Evolutionary conservation across 2,113 vertebrate species (phyloP).

Genomic region (Morphnarchus princeps): DNA sequence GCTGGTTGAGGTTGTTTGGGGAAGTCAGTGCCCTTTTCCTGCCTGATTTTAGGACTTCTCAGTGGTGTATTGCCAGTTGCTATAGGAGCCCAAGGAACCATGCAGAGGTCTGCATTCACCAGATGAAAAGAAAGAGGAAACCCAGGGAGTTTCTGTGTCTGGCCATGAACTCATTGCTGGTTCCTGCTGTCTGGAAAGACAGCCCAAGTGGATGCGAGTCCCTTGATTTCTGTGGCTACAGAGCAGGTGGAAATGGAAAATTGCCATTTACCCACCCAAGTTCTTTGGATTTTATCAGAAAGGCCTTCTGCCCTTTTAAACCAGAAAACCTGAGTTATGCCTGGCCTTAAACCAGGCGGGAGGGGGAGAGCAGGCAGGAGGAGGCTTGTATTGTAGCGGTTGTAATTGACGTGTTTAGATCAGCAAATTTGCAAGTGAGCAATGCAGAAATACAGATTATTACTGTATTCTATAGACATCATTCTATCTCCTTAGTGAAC

Average conservation of each 20-base stretch:
- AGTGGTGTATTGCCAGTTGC: not conserved
- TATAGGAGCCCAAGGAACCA: not conserved
- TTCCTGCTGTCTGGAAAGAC: not conserved
- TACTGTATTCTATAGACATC: not conserved
- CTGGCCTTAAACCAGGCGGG: not conserved
- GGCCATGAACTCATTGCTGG: not conserved
- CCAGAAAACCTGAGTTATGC: not conserved
- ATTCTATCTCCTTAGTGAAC: not conserved
- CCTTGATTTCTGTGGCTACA: not conserved
- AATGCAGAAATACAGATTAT: not conserved
- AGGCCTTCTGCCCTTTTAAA: not conserved
- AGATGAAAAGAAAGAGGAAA: slow-evolving; percentile 28
- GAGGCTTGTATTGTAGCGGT: not conserved
- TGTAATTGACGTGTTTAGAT: not conserved
- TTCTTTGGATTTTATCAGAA: not conserved
- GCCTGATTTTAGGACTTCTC: not conserved
- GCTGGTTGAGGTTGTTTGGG: not conserved
- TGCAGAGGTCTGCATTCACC: not conserved
- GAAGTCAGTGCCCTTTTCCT: not conserved
- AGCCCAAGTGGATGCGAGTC: not conserved
- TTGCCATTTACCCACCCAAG: fast-evolving
- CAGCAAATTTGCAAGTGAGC: not conserved
- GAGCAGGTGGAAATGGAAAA: not conserved
- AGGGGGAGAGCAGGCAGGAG: not conserved
- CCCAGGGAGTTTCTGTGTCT: not conserved